Conservation (phyloP, 2,113 vertebrate species). For the Hystrix cristata region DNA sequence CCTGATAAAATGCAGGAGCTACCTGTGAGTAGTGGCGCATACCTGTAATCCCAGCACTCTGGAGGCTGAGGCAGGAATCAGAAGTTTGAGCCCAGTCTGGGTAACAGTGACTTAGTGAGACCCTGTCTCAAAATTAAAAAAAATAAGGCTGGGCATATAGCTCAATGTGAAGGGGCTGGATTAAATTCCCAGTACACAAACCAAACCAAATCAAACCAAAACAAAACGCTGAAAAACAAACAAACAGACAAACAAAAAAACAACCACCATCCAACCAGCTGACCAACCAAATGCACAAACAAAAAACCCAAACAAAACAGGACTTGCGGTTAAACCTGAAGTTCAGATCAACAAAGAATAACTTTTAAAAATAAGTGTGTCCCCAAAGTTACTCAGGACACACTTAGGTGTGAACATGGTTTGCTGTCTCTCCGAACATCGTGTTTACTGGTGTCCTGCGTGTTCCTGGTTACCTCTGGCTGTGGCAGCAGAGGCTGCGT, state of each 20-base stretch:
- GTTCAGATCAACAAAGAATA: rapidly evolving
- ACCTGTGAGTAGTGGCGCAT: neutral
- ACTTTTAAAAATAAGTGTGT: rapidly evolving
- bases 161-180: neutral
- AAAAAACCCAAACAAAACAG: neutral
- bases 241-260: neutral
- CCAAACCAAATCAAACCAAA: too few relatives aligned
- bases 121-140: neutral
- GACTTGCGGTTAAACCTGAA: rapidly evolving
- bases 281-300: neutral
- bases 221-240: neutral
- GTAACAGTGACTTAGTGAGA: neutral
- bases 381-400: rapidly evolving
- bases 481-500: neutral
- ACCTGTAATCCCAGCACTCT: neutral
- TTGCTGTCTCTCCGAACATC: neutral
- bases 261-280: neutral
- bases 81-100: neutral
- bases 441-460: rapidly evolving
- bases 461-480: rapidly evolving
- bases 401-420: rapidly evolving
- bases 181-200: neutral
- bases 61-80: neutral
- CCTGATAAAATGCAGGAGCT: neutral
- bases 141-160: neutral